phyloP scores from a whole-genome alignment of 2,888 invertebrate genomes.

The Epinotia bilunana region DNA sequence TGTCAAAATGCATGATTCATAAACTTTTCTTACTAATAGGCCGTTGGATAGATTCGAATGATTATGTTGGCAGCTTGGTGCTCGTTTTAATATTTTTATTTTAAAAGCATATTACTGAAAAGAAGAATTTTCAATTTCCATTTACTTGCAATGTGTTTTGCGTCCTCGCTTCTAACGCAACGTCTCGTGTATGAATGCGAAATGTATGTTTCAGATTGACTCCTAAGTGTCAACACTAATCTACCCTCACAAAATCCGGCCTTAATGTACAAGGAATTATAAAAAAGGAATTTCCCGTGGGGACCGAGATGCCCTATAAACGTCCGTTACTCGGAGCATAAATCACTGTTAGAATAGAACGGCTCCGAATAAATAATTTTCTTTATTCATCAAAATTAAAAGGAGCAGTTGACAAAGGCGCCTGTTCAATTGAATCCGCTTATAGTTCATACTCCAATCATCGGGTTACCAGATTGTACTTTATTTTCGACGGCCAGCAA shows the following conservation, averaged over 20 bases:
- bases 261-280: constrained; percentile 66
- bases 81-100: too few species aligned
- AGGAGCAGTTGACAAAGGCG: constrained; percentile 81
- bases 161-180: background rate
- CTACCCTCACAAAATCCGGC: constrained; percentile 49
- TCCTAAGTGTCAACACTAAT: constrained; percentile 37
- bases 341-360: constrained; percentile 78
- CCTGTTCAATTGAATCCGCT: constrained; percentile 78
- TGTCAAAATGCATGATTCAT: too few species aligned
- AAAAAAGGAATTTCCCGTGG: constrained; percentile 72
- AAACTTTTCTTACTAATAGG: too few species aligned
- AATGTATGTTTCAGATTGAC: background rate
- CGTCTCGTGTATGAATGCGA: background rate
- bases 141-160: too few species aligned
- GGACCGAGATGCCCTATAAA: constrained; percentile 67
- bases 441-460: constrained; percentile 66
- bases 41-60: too few species aligned
- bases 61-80: too few species aligned
- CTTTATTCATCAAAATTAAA: constrained; percentile 84
- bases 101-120: too few species aligned
- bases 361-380: constrained; percentile 81
- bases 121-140: too few species aligned
- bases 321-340: constrained; percentile 73
- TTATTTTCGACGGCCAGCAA: constrained; percentile 55
- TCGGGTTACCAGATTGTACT: constrained; percentile 58